Evolutionary conservation across 2,113 vertebrate genomes (phyloP).

Genomic region (Argyrosomus japonicus): DNA sequence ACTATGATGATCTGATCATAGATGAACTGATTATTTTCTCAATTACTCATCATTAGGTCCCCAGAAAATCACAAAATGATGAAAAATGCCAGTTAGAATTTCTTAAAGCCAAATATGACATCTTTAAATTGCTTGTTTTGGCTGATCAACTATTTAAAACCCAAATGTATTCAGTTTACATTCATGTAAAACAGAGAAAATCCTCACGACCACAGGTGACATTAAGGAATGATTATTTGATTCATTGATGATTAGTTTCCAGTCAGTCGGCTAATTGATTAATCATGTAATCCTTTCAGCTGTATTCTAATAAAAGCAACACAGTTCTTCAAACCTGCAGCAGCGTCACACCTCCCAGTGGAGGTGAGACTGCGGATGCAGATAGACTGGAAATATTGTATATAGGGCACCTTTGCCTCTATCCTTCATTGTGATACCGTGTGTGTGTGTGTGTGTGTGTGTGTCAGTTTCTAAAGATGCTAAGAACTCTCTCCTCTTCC

Average conservation of each 20-base stretch:
- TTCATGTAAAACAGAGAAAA: not conserved
- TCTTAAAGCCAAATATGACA: not conserved
- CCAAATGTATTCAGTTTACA: not conserved
- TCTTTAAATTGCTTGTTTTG: not conserved
- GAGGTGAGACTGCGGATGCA: conserved; percentile 21
- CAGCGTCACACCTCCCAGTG: conserved; percentile 11
- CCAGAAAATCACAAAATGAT: not conserved
- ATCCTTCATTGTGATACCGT: not conserved
- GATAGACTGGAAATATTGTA: conserved; percentile 38
- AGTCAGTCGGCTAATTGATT: too few species aligned
- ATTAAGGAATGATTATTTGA: not conserved
- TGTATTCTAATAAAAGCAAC: too few species aligned
- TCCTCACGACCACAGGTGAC: too few species aligned
- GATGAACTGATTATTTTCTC: not conserved
- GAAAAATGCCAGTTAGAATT: not conserved
- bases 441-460: not conserved
- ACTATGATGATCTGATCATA: not conserved
- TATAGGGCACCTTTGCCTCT: conserved; percentile 43
- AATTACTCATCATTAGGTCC: not conserved
- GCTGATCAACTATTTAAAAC: not conserved
- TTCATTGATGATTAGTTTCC: not conserved
- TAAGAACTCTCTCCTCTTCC: conserved; percentile 7
- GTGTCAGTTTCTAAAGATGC: conserved; percentile 3
- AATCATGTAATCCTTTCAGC: not conserved
- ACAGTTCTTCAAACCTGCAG: not conserved